Evolutionary conservation across 2,113 vertebrate genomes (phyloP).

Genomic region (Hypomesus transpacificus): DNA sequence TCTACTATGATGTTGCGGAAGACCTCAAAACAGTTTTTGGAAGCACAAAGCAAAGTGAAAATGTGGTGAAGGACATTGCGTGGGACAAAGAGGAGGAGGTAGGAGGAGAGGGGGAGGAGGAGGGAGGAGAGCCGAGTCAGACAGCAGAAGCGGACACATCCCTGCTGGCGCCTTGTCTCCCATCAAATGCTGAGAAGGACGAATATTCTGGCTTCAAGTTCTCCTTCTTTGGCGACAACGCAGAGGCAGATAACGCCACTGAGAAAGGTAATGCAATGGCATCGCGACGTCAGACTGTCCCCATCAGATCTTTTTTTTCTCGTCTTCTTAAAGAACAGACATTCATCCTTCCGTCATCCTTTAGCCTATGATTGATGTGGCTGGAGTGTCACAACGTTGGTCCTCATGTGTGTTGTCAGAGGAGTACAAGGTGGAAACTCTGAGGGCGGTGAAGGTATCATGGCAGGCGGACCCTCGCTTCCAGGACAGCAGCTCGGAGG

Average conservation of each 20-base stretch:
- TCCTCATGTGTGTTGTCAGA: slow-evolving; percentile 50
- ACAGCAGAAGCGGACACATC: neutral
- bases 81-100: slow-evolving; percentile 33
- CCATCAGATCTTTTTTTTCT: no score
- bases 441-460: slow-evolving; percentile 68
- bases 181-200: slow-evolving; percentile 24
- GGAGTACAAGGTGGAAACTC: slow-evolving; percentile 69
- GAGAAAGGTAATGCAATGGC: slow-evolving; percentile 50
- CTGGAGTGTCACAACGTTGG: neutral
- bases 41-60: slow-evolving; percentile 42
- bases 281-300: no score
- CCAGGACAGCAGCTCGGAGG: slow-evolving; percentile 88
- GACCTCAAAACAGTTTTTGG: slow-evolving; percentile 84
- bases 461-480: slow-evolving; percentile 82
- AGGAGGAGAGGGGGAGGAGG: slow-evolving; percentile 7
- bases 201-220: slow-evolving; percentile 74
- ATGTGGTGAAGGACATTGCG: slow-evolving; percentile 16
- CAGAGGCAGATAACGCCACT: neutral
- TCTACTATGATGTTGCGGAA: slow-evolving; percentile 75
- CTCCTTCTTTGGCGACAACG: slow-evolving; percentile 81
- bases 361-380: neutral
- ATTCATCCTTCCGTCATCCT: neutral
- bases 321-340: no score
- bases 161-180: neutral
- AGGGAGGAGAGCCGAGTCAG: slow-evolving; percentile 1